Evolutionary conservation across 2,797 vertebrate species (phyloP).

Genomic region (Crocodylus rhombifer): DNA sequence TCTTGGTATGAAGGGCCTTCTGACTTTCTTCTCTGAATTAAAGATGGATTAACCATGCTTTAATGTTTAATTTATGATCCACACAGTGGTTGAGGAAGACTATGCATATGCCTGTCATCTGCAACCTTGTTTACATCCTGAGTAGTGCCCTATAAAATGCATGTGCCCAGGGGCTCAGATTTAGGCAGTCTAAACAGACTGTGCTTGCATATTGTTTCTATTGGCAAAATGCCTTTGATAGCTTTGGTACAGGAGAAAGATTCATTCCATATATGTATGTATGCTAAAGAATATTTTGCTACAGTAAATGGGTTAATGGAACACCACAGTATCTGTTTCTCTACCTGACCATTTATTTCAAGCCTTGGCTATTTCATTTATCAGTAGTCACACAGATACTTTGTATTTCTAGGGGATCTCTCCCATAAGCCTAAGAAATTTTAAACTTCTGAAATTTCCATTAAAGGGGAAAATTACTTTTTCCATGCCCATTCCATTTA

Average conservation of each 20-base stretch:
- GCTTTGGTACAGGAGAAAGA: not conserved
- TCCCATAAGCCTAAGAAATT: not conserved
- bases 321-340: not conserved
- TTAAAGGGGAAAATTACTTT: not conserved
- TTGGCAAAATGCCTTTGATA: not conserved
- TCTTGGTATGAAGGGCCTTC: not conserved
- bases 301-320: not conserved
- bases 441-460: not conserved
- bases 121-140: not conserved
- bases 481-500: not conserved
- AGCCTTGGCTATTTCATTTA: not conserved
- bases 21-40: not conserved
- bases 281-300: not conserved
- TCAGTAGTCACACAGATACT: not conserved
- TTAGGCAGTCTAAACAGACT: not conserved
- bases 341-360: not conserved
- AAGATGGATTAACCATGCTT: not conserved
- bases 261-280: not conserved
- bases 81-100: not conserved
- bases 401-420: not conserved
- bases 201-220: constrained; percentile 10
- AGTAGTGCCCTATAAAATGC: not conserved
- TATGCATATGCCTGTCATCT: not conserved
- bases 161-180: not conserved
- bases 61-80: not conserved